These are phyloP conservation scores for Axis porcinus DNA, from an alignment of 2,113 vertebrate species.

Conservation along the genomic window DNA sequence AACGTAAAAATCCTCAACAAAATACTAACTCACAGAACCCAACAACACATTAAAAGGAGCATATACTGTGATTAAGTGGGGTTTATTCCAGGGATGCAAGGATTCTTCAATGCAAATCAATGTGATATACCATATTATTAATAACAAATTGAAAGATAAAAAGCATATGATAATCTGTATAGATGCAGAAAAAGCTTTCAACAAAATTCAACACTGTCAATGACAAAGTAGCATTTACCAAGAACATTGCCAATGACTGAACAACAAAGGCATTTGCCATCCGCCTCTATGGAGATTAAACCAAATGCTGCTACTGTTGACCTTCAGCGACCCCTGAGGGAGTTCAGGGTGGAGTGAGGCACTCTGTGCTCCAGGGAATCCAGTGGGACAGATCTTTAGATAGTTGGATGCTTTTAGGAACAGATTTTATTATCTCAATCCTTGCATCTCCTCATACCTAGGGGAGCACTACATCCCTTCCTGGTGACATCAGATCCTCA, in stretches of 20 bases:
- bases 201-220: background rate
- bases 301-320: background rate
- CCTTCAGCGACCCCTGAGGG: background rate
- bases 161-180: background rate
- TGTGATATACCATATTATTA: background rate
- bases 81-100: background rate
- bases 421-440: background rate
- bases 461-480: background rate
- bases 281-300: background rate
- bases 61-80: background rate
- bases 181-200: background rate
- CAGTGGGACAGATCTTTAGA: background rate
- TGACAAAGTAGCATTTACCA: background rate
- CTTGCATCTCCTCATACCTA: background rate
- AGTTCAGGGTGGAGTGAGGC: background rate
- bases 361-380: background rate
- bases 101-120: background rate
- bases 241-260: background rate
- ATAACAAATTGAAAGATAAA: background rate
- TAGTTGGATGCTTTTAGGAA: background rate
- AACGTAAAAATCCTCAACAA: background rate
- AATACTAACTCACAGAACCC: background rate
- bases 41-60: background rate
- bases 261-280: background rate
- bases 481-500: background rate